phyloP scores from a whole-genome alignment of 2,113 vertebrate species.

The Istiophorus platypterus region DNA sequence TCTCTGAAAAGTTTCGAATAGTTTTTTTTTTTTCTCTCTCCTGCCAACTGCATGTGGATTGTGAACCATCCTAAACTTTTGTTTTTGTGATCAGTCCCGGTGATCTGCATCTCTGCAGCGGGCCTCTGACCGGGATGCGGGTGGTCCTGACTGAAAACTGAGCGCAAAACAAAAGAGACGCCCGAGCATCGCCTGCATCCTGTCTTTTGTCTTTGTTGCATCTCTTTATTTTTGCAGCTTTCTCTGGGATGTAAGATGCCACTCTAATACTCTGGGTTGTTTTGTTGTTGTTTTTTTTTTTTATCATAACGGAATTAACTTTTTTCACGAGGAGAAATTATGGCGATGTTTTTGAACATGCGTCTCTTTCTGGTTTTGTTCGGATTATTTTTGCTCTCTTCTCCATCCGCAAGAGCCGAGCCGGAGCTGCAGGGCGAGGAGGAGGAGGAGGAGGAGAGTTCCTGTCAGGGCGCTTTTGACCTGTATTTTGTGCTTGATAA shows the following conservation, averaged over 20 bases:
- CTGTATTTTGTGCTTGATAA: constrained; percentile 94
- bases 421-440: constrained; percentile 76
- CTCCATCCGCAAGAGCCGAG: constrained; percentile 62
- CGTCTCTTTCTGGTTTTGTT: constrained; percentile 71
- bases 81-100: not conserved
- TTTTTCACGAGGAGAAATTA: constrained; percentile 45
- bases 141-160: constrained; percentile 40
- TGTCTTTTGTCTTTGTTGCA: constrained; percentile 53
- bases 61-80: not conserved
- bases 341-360: constrained; percentile 76
- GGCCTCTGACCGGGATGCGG: constrained; percentile 2
- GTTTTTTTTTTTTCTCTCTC: not conserved
- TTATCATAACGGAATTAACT: constrained; percentile 47
- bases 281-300: constrained; percentile 11
- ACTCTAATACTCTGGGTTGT: not conserved
- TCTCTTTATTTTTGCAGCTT: constrained; percentile 7
- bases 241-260: constrained; percentile 70
- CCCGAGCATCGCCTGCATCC: constrained; percentile 51
- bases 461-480: constrained; percentile 93
- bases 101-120: constrained; percentile 12
- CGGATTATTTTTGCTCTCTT: constrained; percentile 78
- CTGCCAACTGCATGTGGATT: constrained; percentile 29
- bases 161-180: constrained; percentile 35
- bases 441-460: constrained; percentile 84
- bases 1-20: not conserved